Percentiles rank a stretch among this genome's conserved stretches.
phyloP scores from a whole-genome alignment of 2,113 vertebrate species.

The Typhlomys cinereus region DNA sequence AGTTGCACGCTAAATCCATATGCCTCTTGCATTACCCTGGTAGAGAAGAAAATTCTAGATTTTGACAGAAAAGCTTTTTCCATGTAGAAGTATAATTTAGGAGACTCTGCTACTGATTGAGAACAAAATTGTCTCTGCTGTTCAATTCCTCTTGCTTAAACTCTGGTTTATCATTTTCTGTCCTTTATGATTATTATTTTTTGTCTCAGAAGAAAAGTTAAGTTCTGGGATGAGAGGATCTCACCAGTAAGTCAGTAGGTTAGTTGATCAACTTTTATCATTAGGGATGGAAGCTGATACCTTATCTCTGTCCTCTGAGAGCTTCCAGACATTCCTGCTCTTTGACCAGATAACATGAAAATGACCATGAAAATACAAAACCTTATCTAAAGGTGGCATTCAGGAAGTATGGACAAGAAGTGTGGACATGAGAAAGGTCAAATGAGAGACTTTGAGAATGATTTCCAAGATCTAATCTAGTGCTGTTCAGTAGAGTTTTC shows the following conservation, averaged over 20 bases:
- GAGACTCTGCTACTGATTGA: background rate
- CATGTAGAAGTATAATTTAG: background rate
- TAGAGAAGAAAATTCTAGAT: no score
- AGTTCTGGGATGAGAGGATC: background rate
- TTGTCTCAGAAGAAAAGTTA: constrained; percentile 8
- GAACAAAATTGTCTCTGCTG: background rate
- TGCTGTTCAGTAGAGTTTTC: background rate
- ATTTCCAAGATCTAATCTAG: background rate
- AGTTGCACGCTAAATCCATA: no score
- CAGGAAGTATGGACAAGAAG: background rate
- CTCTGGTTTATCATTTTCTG: background rate
- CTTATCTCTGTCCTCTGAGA: background rate
- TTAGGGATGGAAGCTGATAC: background rate
- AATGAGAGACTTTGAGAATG: background rate
- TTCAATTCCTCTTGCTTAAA: background rate
- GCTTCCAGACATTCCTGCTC: background rate
- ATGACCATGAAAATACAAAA: background rate
- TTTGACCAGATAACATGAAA: background rate
- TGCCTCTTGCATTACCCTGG: no score
- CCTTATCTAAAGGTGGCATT: background rate
- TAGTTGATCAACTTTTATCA: background rate
- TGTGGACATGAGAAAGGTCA: background rate
- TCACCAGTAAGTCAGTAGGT: background rate
- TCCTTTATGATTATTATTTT: background rate
- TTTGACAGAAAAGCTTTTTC: no score